phyloP scores from a whole-genome alignment of 2,888 invertebrate genomes.

The Acleris cristana region DNA sequence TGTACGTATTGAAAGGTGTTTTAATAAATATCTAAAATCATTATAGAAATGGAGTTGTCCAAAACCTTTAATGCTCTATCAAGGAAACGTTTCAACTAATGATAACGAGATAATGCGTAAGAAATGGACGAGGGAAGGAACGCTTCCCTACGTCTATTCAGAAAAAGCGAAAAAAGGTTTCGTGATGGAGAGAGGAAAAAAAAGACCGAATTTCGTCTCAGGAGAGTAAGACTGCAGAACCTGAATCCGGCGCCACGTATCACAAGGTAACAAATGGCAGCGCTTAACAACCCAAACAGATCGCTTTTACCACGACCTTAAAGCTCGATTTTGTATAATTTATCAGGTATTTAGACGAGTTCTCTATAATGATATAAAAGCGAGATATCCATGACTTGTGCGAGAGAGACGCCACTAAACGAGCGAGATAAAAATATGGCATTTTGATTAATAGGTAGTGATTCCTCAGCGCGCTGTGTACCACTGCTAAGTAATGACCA shows the following conservation, averaged over 20 bases:
- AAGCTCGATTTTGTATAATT: conserved; percentile 36
- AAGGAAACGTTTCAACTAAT: conserved; percentile 75
- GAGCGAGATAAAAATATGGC: conserved; percentile 78
- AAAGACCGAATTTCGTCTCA: conserved; percentile 81
- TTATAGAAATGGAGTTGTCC: conserved; percentile 68
- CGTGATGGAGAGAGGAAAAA: conserved; percentile 76
- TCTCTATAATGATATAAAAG: conserved; percentile 52
- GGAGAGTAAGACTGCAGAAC: conserved; percentile 81
- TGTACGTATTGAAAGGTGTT: background rate
- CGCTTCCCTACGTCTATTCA: conserved; percentile 74
- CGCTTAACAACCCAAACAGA: conserved; percentile 35
- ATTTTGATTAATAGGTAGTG: conserved; percentile 83
- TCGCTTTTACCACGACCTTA: conserved; percentile 32
- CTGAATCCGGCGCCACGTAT: conserved; percentile 53
- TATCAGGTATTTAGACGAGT: conserved; percentile 32
- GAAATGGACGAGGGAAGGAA: conserved; percentile 75
- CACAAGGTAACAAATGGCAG: conserved; percentile 51
- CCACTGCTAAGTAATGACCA: conserved; percentile 84
- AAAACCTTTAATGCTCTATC: conserved; percentile 67
- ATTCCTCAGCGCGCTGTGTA: conserved; percentile 84
- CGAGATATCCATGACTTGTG: conserved; percentile 78
- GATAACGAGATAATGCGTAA: conserved; percentile 81
- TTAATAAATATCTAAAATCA: conserved; percentile 39
- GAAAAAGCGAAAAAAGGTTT: conserved; percentile 80
- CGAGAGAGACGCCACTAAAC: conserved; percentile 60